phyloP scores from a whole-genome alignment of 2,113 vertebrate genomes.

The Mungos mungo region DNA sequence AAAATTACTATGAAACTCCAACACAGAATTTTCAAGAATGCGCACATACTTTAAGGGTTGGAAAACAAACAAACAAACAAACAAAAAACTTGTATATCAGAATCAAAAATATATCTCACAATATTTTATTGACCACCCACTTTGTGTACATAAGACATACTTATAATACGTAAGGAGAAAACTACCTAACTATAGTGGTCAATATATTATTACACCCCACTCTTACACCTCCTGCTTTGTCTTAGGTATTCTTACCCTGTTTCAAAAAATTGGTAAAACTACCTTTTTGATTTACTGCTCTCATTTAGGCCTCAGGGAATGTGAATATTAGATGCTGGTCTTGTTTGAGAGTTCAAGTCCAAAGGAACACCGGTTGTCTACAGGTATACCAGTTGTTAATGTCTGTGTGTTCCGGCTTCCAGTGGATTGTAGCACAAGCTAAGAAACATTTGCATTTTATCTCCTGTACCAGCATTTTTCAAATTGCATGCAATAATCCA shows the following conservation, averaged over 20 bases:
- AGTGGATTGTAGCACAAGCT: neutral
- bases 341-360: neutral
- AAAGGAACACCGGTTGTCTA: neutral
- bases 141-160: neutral
- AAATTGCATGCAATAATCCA: neutral
- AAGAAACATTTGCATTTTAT: neutral
- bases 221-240: neutral
- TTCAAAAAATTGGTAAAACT: neutral
- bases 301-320: neutral
- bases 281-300: neutral
- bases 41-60: neutral
- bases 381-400: neutral
- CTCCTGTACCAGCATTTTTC: neutral
- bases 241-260: neutral
- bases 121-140: neutral
- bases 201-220: neutral
- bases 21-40: constrained; percentile 18
- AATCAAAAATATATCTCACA: neutral
- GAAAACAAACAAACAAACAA: neutral
- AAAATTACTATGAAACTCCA: neutral
- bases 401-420: neutral
- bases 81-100: neutral
- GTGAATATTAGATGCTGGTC: neutral
- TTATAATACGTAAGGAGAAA: neutral
- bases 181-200: neutral